Base-by-base conservation (phyloP, 2,888 invertebrate species). In the Megastigmus dorsalis region DNA sequence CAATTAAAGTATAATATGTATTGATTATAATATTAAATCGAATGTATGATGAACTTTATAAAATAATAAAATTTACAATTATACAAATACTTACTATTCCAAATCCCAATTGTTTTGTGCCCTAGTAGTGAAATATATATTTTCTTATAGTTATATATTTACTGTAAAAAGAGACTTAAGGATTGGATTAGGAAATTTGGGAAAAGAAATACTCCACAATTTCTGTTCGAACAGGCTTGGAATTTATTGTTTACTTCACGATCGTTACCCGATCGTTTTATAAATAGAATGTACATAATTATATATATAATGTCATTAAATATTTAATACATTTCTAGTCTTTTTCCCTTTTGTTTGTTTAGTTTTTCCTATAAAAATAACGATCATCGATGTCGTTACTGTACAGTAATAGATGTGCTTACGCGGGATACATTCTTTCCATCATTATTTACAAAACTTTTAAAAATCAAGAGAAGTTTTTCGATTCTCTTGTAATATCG, bases 221-320 rank as follows among this genome's bases (percentile, higher is more conserved):
- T 48, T 73, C 63, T 69, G 65, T 74, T 74, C 59, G 63, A 74
- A 63, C 70, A 74, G 71, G 67, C 70, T 77, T 74, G 70, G 67
- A 71, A 67, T 74, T 74, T 74, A 74, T 77, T 77, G 74, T 77
- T 67, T 74, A 76, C 45, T 70, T 63, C 33, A 52, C 70, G 62
- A 74, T 65, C 74, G 38, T n/a, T 59, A 28, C 13, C 10, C 54
- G 74, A 67, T 67, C 54, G 63, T 33, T 62, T 59, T 71, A 71
- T 74, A 77, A 74, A 76, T 74, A 76, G 52, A 74, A 71, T 77
- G 70, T 74, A 77, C 74, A 74, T 70, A 69, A 65, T 73, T 69
- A 69, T 75, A 68, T 59, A 71, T 75, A 59, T 59, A 67, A 43
- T 50, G 43, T 74, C 41, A 59, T 72, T 74, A 74, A 77, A 74